Evolutionary conservation across 2,113 vertebrate genomes (phyloP).

Genomic region (Eolophus roseicapilla): DNA sequence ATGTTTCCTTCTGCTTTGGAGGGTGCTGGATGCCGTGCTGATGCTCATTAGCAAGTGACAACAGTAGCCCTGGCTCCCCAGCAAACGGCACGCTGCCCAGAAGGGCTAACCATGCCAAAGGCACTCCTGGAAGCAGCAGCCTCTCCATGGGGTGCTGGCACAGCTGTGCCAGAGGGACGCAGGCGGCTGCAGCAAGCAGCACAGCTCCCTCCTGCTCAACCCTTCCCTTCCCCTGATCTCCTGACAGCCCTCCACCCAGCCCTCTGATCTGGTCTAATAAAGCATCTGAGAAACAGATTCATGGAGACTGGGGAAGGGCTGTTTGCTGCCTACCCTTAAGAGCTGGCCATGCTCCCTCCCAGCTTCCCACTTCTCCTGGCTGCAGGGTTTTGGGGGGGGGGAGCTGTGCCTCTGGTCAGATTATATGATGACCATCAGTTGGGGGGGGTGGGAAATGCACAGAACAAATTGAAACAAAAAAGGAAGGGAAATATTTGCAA

Average conservation of each 20-base stretch:
- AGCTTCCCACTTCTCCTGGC: background rate
- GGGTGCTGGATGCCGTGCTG: background rate
- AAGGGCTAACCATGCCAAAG: background rate
- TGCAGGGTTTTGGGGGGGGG: constrained; percentile 43
- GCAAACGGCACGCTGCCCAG: background rate
- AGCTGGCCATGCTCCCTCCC: background rate
- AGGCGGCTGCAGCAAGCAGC: background rate
- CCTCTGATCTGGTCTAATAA: background rate
- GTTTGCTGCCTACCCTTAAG: background rate
- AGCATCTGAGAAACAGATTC: background rate
- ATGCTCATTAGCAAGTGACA: background rate
- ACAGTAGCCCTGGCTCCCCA: constrained; percentile 34
- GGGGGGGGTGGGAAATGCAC: background rate
- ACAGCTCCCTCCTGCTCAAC: background rate
- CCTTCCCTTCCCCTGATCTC: background rate
- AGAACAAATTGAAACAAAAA: background rate
- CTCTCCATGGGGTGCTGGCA: background rate
- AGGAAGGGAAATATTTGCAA: constrained; percentile 55
- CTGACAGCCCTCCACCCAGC: background rate
- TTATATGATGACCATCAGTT: constrained; percentile 41
- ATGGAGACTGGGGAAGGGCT: background rate
- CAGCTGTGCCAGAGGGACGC: background rate
- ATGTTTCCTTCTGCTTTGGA: background rate
- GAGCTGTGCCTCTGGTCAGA: constrained; percentile 33
- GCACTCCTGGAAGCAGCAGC: background rate